Evolutionary conservation across 2,113 vertebrate species (phyloP).

Genomic region (Halcyon senegalensis): DNA sequence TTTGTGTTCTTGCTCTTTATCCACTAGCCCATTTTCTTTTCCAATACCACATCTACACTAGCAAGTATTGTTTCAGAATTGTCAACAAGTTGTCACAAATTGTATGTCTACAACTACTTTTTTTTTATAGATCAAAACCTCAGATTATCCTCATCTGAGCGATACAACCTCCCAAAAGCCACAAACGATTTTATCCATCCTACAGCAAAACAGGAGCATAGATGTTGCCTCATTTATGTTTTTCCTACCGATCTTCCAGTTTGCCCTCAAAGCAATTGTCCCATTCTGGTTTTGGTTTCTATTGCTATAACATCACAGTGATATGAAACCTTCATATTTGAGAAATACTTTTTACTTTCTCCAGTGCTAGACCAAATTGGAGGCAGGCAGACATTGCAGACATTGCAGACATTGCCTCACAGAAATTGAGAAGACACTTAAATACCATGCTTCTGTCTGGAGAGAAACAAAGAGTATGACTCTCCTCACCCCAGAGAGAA

Average conservation of each 20-base stretch:
- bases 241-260: background rate
- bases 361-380: background rate
- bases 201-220: background rate
- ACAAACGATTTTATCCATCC: background rate
- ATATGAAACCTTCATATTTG: background rate
- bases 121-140: background rate
- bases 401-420: background rate
- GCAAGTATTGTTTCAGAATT: background rate
- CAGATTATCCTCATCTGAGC: background rate
- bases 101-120: background rate
- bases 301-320: background rate
- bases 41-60: background rate
- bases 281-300: background rate
- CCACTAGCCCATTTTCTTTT: background rate
- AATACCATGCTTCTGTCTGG: background rate
- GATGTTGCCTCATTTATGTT: background rate
- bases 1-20: background rate
- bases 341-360: slow-evolving; percentile 8
- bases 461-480: background rate
- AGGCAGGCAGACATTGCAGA: background rate
- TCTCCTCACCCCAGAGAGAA: background rate
- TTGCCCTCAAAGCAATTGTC: background rate
- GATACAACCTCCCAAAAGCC: background rate
- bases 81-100: background rate
- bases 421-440: background rate